phyloP scores from a whole-genome alignment of 1,140 invertebrate species.

The Charaxes varanes region DNA sequence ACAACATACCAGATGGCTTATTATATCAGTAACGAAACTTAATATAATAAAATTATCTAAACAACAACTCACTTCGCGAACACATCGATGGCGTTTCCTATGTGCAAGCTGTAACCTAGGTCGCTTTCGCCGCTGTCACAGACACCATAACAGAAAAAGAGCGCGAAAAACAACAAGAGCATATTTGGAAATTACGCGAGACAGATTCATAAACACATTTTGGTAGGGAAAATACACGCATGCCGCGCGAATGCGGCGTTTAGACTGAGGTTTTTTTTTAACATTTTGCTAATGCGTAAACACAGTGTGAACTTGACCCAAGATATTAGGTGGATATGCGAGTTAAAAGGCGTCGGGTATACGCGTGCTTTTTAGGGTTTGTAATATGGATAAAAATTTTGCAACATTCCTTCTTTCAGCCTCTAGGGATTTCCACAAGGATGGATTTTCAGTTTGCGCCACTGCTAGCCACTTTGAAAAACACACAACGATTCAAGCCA shows the following conservation, averaged over 20 bases:
- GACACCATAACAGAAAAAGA: conserved; percentile 33
- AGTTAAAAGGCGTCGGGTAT: not conserved
- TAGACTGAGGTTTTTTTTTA: conserved; percentile 55
- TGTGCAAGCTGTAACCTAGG: conserved; percentile 51
- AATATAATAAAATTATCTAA: conserved; percentile 4
- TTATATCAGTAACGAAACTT: conserved; percentile 6
- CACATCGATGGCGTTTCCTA: conserved; percentile 59
- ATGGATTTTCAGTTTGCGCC: no score
- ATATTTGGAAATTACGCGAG: conserved; percentile 24
- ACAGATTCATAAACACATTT: no score
- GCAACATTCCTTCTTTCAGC: no score
- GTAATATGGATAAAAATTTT: no score
- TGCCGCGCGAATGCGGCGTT: conserved; percentile 30
- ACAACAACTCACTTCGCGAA: conserved; percentile 57
- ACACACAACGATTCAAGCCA: no score
- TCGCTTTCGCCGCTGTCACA: conserved; percentile 49
- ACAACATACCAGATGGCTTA: conserved; percentile 9
- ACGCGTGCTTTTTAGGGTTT: no score
- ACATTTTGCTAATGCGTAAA: conserved; percentile 63
- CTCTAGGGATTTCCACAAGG: no score
- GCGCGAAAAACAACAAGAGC: conserved; percentile 27
- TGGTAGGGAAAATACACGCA: conserved; percentile 14
- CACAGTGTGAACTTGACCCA: conserved; percentile 60
- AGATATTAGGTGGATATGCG: conserved; percentile 41
- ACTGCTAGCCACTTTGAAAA: no score